These are phyloP conservation scores for Petroica traversi DNA, from an alignment of 2,113 vertebrate genomes.

Conservation along the genomic window DNA sequence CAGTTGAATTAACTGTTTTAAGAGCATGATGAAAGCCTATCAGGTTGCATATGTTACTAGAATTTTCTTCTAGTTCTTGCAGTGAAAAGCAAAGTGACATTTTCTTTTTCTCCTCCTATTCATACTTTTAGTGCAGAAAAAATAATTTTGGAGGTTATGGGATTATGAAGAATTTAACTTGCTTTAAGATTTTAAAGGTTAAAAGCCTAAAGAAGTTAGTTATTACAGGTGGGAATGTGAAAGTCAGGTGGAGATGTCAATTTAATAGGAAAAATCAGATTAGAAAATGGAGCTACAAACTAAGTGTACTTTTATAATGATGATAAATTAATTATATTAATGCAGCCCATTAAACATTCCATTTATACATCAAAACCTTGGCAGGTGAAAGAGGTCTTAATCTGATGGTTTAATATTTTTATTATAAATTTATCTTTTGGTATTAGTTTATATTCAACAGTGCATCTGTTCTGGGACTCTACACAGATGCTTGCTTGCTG, in stretches of 20 bases:
- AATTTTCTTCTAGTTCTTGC: neutral
- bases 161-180: neutral
- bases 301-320: conserved; percentile 19
- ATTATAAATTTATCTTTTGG: neutral
- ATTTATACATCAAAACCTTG: conserved; percentile 6
- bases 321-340: neutral
- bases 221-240: neutral
- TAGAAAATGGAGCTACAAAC: neutral
- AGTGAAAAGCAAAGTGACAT: neutral
- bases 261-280: neutral
- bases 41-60: neutral
- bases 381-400: neutral
- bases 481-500: conserved; percentile 10
- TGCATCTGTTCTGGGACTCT: neutral
- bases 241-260: neutral
- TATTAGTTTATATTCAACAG: neutral
- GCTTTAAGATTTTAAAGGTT: neutral
- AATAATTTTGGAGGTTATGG: neutral
- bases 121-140: neutral
- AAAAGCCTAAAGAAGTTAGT: neutral
- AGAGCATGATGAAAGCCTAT: neutral
- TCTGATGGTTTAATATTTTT: conserved; percentile 5
- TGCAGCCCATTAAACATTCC: neutral
- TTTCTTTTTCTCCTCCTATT: neutral
- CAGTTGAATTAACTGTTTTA: conserved; percentile 30